These are phyloP conservation scores for Tethea ocularis DNA, from an alignment of 2,888 invertebrate species.

Conservation along the genomic window DNA sequence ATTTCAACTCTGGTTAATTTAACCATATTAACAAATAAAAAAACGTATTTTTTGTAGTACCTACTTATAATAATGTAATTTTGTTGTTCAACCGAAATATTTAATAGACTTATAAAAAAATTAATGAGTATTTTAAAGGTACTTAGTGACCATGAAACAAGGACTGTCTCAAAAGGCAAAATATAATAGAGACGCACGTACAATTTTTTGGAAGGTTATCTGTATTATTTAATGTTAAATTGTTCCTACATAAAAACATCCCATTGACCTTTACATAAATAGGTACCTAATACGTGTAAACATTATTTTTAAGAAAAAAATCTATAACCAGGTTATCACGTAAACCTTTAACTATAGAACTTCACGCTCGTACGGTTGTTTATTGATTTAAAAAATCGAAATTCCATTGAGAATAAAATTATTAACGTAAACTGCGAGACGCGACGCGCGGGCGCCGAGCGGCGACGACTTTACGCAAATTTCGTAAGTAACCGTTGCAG, in stretches of 20 bases:
- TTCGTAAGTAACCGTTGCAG: constrained; percentile 47
- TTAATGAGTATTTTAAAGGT: constrained; percentile 1
- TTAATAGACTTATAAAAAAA: constrained; percentile 2
- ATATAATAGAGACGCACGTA: constrained; percentile 11
- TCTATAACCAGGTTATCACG: constrained; percentile 43
- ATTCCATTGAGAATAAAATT: constrained; percentile 23
- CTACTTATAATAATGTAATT: background rate
- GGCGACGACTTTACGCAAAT: constrained; percentile 42
- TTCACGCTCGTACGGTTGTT: constrained; percentile 51
- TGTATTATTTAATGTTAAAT: constrained; percentile 2
- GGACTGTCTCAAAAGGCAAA: constrained; percentile 7
- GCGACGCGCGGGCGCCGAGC: background rate
- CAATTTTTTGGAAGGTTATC: constrained; percentile 11
- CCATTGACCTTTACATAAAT: constrained; percentile 24
- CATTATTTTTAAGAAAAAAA: constrained; percentile 37
- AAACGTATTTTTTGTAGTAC: background rate
- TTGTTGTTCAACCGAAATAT: background rate
- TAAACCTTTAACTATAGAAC: constrained; percentile 32
- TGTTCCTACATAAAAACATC: constrained; percentile 9
- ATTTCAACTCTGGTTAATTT: background rate
- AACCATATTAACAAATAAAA: background rate
- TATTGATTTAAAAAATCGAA: constrained; percentile 27
- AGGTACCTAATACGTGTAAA: constrained; percentile 23
- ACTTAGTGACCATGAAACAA: background rate
- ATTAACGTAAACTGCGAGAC: background rate